These are phyloP conservation scores for Drosophila anomelani DNA, from an alignment of 2,888 invertebrate genomes.

Conservation along the genomic window DNA sequence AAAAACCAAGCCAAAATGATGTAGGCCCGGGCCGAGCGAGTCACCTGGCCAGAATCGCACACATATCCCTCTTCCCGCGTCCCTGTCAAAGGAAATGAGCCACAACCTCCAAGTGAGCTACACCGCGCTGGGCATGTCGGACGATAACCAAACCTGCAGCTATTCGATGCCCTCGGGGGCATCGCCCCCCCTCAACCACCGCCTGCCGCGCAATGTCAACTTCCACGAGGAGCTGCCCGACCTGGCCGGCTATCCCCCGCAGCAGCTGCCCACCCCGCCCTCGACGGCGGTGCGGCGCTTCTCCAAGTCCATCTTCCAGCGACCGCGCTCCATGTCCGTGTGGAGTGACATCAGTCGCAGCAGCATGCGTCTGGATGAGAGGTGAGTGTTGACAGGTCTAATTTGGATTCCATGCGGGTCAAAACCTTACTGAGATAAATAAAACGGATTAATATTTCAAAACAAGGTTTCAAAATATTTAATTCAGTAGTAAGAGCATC, in stretches of 20 bases:
- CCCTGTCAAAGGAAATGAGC: conserved; percentile 78
- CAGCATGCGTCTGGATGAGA: conserved; percentile 89
- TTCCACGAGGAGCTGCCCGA: conserved; percentile 82
- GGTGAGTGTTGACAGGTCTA: conserved; percentile 71
- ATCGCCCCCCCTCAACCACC: conserved; percentile 71
- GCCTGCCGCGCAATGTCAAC: conserved; percentile 82
- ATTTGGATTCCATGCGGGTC: neutral
- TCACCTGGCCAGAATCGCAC: conserved; percentile 17
- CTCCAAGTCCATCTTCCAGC: conserved; percentile 85
- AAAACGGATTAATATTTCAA: neutral
- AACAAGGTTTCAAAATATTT: neutral
- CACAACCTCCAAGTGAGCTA: conserved; percentile 84
- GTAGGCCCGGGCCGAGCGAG: conserved; percentile 24
- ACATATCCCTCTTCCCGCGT: conserved; percentile 28
- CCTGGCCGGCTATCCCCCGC: conserved; percentile 77
- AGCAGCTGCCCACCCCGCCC: conserved; percentile 63
- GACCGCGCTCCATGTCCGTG: conserved; percentile 92
- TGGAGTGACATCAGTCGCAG: conserved; percentile 95
- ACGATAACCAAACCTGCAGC: conserved; percentile 83
- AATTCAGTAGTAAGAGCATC: neutral
- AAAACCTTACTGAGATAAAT: neutral
- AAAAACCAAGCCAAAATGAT: conserved; percentile 17
- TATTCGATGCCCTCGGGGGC: conserved; percentile 83
- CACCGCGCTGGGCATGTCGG: conserved; percentile 85
- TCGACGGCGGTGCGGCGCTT: conserved; percentile 78